Percentiles rank a stretch among this genome's conserved stretches.
Evolutionary conservation across 2,797 vertebrate species (phyloP).

Genomic region (Botia almorhae): DNA sequence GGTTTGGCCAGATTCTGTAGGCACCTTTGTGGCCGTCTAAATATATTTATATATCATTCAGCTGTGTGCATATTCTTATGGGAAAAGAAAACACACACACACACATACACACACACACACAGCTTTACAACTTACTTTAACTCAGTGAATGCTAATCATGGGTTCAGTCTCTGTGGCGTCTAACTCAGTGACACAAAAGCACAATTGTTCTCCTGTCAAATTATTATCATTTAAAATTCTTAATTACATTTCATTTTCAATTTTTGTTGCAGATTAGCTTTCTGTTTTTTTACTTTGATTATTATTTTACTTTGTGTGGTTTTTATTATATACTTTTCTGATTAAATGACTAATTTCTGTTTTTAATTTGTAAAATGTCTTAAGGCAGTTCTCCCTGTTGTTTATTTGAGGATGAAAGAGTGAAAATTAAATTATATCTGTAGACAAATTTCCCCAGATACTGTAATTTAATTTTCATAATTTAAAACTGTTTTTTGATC

Average conservation of each 20-base stretch:
- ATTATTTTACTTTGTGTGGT: too few species aligned
- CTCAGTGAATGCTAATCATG: constrained; percentile 14
- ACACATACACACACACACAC: too few species aligned
- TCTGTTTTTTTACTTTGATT: neutral
- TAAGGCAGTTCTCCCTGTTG: neutral
- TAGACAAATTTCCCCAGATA: too few species aligned
- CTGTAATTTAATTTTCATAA: too few species aligned
- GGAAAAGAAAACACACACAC: constrained; percentile 15
- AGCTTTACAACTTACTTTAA: constrained; percentile 25
- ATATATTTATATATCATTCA: neutral
- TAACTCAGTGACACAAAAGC: constrained; percentile 8
- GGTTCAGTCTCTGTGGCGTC: neutral
- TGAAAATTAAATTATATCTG: too few species aligned
- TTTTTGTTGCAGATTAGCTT: too few species aligned
- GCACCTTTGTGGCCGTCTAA: constrained; percentile 24
- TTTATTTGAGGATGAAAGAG: constrained; percentile 16
- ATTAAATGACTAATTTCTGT: neutral
- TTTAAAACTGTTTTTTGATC: too few species aligned
- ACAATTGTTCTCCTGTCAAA: constrained; percentile 19
- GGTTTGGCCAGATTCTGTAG: constrained; percentile 23
- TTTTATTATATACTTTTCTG: too few species aligned
- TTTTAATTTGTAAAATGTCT: constrained; percentile 3
- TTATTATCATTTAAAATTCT: neutral
- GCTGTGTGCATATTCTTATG: neutral
- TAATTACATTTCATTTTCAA: neutral